Percentiles rank a stretch among this genome's conserved stretches.
Conservation (phyloP, 2,113 vertebrate species). For the Pelmatolapia mariae region DNA sequence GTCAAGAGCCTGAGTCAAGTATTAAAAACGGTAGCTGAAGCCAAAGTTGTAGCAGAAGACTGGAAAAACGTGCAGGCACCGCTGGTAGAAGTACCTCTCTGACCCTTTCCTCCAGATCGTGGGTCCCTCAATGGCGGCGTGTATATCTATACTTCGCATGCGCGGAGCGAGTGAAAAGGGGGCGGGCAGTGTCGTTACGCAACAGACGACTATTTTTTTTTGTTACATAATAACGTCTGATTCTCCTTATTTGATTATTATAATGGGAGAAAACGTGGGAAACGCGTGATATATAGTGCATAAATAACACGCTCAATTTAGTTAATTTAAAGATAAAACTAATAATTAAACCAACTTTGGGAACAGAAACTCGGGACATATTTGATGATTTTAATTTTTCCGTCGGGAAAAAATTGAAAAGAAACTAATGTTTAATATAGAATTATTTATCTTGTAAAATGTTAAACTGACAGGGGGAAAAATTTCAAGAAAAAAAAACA, state of each 20-base stretch:
- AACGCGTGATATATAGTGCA: neutral
- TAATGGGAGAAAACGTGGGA: neutral
- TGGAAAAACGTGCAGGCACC: conserved; percentile 28
- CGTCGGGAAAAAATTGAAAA: neutral
- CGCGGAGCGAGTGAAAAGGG: neutral
- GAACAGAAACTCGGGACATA: neutral
- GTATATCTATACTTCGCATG: conserved; percentile 25
- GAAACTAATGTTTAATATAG: neutral
- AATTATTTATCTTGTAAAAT: neutral
- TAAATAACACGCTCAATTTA: neutral
- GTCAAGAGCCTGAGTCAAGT: neutral
- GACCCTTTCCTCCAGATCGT: conserved; percentile 57
- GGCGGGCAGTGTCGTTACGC: conserved; percentile 55
- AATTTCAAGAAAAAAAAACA: neutral
- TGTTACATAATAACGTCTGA: conserved; percentile 62
- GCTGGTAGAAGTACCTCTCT: conserved; percentile 49
- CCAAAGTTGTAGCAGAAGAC: conserved; percentile 18
- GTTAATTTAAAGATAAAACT: neutral
- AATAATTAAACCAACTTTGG: neutral
- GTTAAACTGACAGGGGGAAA: neutral
- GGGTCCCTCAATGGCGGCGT: conserved; percentile 69
- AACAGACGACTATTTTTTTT: conserved; percentile 34
- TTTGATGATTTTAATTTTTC: neutral
- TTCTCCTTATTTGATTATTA: neutral
- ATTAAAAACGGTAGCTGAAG: conserved; percentile 1